These are phyloP conservation scores for Lepidurus arcticus DNA, from an alignment of 1,140 invertebrate species.

Conservation along the genomic window DNA sequence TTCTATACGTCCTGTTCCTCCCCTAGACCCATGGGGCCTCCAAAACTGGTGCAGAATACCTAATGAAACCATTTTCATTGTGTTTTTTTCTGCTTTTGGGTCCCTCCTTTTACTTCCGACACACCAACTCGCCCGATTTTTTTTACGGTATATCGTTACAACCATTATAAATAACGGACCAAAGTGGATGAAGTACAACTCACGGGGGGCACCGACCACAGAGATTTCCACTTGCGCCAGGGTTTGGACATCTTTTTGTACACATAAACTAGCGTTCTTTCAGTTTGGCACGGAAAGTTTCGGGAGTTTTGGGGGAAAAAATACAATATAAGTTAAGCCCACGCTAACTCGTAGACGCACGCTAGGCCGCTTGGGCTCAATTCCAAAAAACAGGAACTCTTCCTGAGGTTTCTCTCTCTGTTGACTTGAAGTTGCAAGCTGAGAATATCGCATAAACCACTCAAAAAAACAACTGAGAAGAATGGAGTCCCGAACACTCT, in stretches of 20 bases:
- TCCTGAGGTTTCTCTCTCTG: not conserved
- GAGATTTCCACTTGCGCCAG: conserved; percentile 32
- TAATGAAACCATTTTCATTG: not conserved
- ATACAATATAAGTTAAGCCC: not conserved
- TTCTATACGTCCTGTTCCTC: not conserved
- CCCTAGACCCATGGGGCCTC: not conserved
- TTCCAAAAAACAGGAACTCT: conserved; percentile 11
- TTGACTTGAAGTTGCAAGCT: not conserved
- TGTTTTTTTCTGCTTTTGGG: not conserved
- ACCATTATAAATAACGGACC: not conserved
- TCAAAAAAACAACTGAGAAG: too few relatives aligned
- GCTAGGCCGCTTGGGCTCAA: not conserved
- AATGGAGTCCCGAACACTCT: not conserved
- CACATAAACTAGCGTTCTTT: not conserved
- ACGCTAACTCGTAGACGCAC: not conserved
- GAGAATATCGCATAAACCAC: too few relatives aligned
- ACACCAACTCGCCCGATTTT: not conserved
- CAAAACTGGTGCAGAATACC: not conserved
- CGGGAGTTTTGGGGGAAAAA: not conserved
- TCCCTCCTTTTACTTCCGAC: not conserved
- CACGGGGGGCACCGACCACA: conserved; percentile 27
- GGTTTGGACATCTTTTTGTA: conserved; percentile 29
- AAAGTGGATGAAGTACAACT: not conserved
- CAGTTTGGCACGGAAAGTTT: not conserved
- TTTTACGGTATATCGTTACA: not conserved